Evolutionary conservation across 2,888 invertebrate genomes (phyloP), one percentile per base, ranked within the genome.

Genomic region (Heliconius aoede): DNA sequence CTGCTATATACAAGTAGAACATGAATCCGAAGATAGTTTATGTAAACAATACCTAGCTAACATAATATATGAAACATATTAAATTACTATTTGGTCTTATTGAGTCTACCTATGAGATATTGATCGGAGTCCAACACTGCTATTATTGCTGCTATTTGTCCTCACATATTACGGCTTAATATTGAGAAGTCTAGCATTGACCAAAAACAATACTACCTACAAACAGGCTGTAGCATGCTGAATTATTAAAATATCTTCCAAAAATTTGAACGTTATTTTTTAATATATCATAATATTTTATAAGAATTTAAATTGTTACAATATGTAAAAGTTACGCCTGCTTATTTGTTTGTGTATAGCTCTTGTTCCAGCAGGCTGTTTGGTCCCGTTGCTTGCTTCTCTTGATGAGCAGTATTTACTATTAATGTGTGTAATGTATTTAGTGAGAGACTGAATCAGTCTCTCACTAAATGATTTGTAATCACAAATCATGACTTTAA

Each of bases 121-220:
- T 30, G 40, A 21, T 36, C 5, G 26, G 28, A 55, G 30, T 3
- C n/a, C 51, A 55, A 69, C n/a, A 24, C 30, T 18, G 55, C 65
- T 36, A 36, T 65, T 36, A 55, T 30, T 55, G 32, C 51, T 13
- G n/a, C n/a, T n/a, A n/a, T n/a, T 28, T 28, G 68, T 28, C 28
- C 51, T n/a, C 30, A 24, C 55, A 32, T 55, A 30, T n/a, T 13
- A n/a, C 18, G 7, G 24, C 8, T 55, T 69, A 55, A 69, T 69
- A 69, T 69, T 69, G 21, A 69, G 30, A 36, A 24, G 36, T 65
- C 13, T 60, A 60, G n/a, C 36, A 7, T 65, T 36, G 65, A 21
- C 36, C 13, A 36, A 32, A 5, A 24, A 32, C 24, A 65, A 65
- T 65, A n/a, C 24, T 24, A 55, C 21, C 8, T 36, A 36, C 36